These are phyloP conservation scores for Unio delphinus DNA, from an alignment of 2,888 invertebrate species.

Conservation along the genomic window DNA sequence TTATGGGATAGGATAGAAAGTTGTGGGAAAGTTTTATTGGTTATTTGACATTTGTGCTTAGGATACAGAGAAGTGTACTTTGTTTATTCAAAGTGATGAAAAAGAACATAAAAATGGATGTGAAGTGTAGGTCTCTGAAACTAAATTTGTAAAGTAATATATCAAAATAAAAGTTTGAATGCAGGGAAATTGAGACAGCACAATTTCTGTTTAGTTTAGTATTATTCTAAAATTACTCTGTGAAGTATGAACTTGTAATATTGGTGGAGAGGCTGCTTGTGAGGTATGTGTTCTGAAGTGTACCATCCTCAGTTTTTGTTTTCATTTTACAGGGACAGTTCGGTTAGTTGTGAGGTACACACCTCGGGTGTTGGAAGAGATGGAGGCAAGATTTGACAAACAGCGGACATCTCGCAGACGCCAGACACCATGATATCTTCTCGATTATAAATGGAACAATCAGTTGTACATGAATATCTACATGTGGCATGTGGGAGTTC, in stretches of 20 bases:
- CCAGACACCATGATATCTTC: constrained; percentile 41
- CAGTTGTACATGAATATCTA: background rate
- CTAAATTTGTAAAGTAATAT: no score
- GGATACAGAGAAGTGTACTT: no score
- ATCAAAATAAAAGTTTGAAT: no score
- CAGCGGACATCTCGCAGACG: constrained; percentile 80
- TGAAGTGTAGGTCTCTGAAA: no score
- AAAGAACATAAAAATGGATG: no score
- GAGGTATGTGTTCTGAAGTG: background rate
- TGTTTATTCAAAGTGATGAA: no score
- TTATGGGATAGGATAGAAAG: no score
- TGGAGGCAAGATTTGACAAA: constrained; percentile 99
- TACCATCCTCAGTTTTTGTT: background rate
- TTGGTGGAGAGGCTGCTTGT: background rate
- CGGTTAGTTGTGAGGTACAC: constrained; percentile 98
- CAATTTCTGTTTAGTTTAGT: background rate
- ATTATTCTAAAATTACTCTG: background rate
- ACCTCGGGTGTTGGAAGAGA: constrained; percentile 98
- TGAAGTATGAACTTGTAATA: background rate
- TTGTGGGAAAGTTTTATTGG: no score
- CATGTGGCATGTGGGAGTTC: no score
- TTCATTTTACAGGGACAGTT: constrained; percentile 79
- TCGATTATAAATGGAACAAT: background rate
- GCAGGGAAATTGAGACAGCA: no score
- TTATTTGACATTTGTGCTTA: no score